phyloP scores from a whole-genome alignment of 2,113 vertebrate genomes.

The Sitta europaea region DNA sequence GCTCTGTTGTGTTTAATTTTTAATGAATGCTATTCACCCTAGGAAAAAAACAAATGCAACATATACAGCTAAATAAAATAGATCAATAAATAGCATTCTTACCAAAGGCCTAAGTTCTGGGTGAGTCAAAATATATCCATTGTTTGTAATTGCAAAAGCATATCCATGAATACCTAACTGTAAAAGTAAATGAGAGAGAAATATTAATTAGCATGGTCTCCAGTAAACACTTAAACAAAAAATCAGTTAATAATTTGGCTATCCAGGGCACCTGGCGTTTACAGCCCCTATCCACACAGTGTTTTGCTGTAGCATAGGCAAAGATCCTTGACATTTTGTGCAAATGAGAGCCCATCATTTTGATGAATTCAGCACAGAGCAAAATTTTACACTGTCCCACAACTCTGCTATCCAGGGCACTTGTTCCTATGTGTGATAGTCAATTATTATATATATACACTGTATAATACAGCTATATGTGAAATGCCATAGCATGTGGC shows the following conservation, averaged over 20 bases:
- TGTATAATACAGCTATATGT: rapidly evolving
- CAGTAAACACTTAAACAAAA: conserved; percentile 45
- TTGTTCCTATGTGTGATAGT: not conserved
- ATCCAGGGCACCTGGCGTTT: conserved; percentile 50
- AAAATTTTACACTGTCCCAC: conserved; percentile 65
- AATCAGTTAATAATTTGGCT: conserved; percentile 58
- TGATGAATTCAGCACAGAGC: conserved; percentile 49
- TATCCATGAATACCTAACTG: conserved; percentile 98
- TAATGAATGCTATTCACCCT: not conserved
- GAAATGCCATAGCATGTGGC: not conserved
- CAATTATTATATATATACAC: not conserved
- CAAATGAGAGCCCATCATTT: conserved; percentile 37
- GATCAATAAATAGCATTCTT: conserved; percentile 64
- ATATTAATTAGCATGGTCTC: conserved; percentile 45
- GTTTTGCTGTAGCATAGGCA: conserved; percentile 50
- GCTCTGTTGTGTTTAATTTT: not conserved
- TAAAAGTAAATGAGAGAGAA: conserved; percentile 59
- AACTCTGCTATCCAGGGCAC: not conserved
- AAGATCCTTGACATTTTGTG: conserved; percentile 57
- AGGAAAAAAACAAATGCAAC: not conserved
- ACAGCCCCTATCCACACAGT: conserved; percentile 23
- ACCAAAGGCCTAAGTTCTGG: conserved; percentile 95
- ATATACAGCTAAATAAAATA: not conserved
- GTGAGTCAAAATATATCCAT: conserved; percentile 97
- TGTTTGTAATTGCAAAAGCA: conserved; percentile 98